phyloP scores from a whole-genome alignment of 2,797 vertebrate species.

The Poliocrania exsul region DNA sequence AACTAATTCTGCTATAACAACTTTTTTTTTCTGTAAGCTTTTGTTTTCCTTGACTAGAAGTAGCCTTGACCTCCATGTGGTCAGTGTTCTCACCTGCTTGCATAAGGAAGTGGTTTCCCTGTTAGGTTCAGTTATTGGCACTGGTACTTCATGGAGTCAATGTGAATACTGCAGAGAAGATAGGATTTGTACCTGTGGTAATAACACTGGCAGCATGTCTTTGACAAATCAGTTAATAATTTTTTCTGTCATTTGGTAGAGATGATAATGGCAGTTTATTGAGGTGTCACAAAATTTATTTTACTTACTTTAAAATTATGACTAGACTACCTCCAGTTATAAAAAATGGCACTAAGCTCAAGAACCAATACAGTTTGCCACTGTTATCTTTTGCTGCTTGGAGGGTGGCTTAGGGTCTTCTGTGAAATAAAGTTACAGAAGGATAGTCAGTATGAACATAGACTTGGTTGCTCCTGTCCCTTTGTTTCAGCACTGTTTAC shows the following conservation, averaged over 20 bases:
- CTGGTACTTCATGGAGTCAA: neutral
- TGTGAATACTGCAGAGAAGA: neutral
- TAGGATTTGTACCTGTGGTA: neutral
- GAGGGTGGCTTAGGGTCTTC: neutral
- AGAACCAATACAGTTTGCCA: neutral
- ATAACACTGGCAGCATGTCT: neutral
- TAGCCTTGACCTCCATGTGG: neutral
- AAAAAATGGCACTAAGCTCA: neutral
- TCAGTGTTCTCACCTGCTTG: neutral
- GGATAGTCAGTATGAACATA: neutral
- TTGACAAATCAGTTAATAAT: neutral
- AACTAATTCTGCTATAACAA: neutral
- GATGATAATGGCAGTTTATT: neutral
- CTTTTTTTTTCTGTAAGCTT: neutral
- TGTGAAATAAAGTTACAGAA: neutral
- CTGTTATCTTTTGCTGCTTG: neutral
- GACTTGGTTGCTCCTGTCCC: neutral
- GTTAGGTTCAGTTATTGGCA: neutral
- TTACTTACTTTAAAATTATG: neutral
- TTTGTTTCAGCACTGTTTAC: neutral
- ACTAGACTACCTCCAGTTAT: neutral
- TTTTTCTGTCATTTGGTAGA: neutral
- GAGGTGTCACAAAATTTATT: neutral
- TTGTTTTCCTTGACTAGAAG: neutral
- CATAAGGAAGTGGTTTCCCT: neutral